Evolutionary conservation across 2,113 vertebrate species (phyloP).

Genomic region (Xiphophorus maculatus): DNA sequence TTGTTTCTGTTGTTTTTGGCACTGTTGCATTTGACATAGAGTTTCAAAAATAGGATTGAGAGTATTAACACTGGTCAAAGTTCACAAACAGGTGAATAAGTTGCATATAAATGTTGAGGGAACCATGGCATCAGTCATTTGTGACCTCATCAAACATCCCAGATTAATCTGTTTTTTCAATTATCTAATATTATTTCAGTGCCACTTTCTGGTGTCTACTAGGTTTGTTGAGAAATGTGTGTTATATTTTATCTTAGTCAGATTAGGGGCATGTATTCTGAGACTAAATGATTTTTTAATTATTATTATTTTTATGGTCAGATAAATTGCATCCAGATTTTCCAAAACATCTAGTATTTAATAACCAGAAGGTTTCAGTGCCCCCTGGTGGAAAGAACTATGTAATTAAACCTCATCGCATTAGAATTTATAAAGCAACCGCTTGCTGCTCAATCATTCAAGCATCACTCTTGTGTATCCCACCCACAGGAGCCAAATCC

Average conservation of each 20-base stretch:
- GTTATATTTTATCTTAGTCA: too few species aligned
- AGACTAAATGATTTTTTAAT: too few species aligned
- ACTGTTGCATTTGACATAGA: too few species aligned
- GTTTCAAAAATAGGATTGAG: too few species aligned
- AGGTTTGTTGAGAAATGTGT: too few species aligned
- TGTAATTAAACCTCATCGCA: not conserved
- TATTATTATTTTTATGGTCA: too few species aligned
- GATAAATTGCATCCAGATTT: too few species aligned
- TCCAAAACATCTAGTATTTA: not conserved
- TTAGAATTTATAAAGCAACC: not conserved
- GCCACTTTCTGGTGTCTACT: not conserved
- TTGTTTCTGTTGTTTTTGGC: too few species aligned
- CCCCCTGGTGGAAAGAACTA: constrained; percentile 18
- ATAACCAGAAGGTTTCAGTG: not conserved
- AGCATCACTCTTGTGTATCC: not conserved
- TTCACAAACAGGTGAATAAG: too few species aligned
- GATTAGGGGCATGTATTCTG: too few species aligned
- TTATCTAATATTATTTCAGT: not conserved
- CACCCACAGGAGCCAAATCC: constrained; percentile 39
- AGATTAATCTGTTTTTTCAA: not conserved
- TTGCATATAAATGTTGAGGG: too few species aligned
- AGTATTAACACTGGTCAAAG: too few species aligned
- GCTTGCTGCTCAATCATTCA: not conserved
- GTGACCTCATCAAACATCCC: not conserved
- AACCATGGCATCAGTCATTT: not conserved